phyloP scores from a whole-genome alignment of 2,888 invertebrate species.

The Alsophila aescularia region DNA sequence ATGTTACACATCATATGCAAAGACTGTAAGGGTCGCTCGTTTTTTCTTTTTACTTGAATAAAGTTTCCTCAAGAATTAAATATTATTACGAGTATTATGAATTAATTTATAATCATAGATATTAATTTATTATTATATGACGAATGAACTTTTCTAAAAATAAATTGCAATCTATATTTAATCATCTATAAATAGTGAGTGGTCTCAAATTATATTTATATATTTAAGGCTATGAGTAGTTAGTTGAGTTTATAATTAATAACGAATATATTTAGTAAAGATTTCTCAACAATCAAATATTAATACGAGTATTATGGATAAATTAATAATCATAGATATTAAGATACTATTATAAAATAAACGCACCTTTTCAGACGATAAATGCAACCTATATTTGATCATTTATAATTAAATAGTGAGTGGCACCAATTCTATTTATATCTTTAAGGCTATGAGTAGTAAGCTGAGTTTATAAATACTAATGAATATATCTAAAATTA shows the following conservation, averaged over 20 bases:
- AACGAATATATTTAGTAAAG: no score
- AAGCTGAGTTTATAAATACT: not conserved
- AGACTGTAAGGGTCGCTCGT: no score
- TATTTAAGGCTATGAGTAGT: constrained; percentile 7
- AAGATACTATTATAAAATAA: not conserved
- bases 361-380: not conserved
- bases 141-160: not conserved
- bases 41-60: no score
- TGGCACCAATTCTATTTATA: constrained; percentile 15
- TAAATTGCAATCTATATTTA: not conserved
- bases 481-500: not conserved
- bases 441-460: constrained; percentile 7
- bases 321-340: no score
- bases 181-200: constrained; percentile 1
- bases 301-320: no score
- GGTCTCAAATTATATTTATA: constrained; percentile 17
- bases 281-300: no score
- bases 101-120: no score
- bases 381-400: not conserved
- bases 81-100: no score
- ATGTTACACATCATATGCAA: no score
- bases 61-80: no score
- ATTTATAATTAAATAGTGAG: constrained; percentile 5
- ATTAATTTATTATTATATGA: not conserved
- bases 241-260: not conserved